These are phyloP conservation scores for Calliphora vomitoria DNA, from an alignment of 2,888 invertebrate genomes.

Conservation along the genomic window DNA sequence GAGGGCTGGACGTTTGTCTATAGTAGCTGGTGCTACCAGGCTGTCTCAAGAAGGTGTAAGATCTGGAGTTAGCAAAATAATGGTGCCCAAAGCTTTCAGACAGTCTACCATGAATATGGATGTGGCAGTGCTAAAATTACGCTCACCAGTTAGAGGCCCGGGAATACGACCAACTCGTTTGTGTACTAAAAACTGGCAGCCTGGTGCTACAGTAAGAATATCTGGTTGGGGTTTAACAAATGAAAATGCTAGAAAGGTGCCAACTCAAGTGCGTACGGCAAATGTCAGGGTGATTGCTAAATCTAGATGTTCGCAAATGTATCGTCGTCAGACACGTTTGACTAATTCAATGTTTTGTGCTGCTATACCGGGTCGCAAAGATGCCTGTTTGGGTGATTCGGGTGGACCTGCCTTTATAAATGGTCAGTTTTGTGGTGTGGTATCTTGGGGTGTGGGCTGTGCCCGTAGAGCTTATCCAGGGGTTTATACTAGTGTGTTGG, in stretches of 20 bases:
- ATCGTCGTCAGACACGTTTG: not conserved
- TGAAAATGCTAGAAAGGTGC: slow-evolving; percentile 10
- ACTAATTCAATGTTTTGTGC: slow-evolving; percentile 76
- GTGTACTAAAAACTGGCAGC: not conserved
- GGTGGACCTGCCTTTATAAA: slow-evolving; percentile 75
- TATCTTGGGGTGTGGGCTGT: slow-evolving; percentile 85
- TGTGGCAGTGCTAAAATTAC: slow-evolving; percentile 72
- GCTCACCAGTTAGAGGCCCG: slow-evolving; percentile 32
- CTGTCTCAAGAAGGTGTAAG: slow-evolving; percentile 35
- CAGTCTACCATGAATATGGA: slow-evolving; percentile 63
- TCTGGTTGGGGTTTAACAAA: slow-evolving; percentile 75
- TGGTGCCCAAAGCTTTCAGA: slow-evolving; percentile 47
- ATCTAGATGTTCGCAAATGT: not conserved
- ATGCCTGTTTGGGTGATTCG: slow-evolving; percentile 76
- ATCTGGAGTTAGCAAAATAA: slow-evolving; percentile 6
- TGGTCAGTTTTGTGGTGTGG: slow-evolving; percentile 86
- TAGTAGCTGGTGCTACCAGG: slow-evolving; percentile 62
- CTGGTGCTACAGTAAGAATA: slow-evolving; percentile 57
- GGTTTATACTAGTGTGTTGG: slow-evolving; percentile 85
- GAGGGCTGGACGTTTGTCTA: not conserved
- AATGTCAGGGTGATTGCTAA: slow-evolving; percentile 43
- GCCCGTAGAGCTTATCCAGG: slow-evolving; percentile 88
- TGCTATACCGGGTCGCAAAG: slow-evolving; percentile 59
- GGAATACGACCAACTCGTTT: slow-evolving; percentile 63
- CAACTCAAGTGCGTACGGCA: slow-evolving; percentile 65